Base-by-base conservation (phyloP, 2,888 invertebrate genomes). In the Lycaena phlaeas region DNA sequence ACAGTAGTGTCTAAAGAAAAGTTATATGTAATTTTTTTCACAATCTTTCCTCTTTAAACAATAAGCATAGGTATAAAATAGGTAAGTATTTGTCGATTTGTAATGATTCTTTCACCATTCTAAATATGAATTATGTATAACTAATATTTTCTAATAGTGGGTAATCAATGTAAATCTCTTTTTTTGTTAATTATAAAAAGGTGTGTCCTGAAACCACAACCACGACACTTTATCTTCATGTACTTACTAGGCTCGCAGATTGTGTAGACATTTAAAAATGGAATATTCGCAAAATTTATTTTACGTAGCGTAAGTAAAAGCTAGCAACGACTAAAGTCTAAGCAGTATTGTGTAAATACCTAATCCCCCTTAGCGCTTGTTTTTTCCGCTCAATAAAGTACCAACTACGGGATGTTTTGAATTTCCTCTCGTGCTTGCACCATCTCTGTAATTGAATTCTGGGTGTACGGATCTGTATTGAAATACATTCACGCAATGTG, bases 361-460 rank as follows among this genome's bases (percentile, higher is more conserved):
- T 49, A 34, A 42, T 44, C 38, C 41, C 41, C 42, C 41, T 47
- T 40, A 46, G 42, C 27, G 30, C 28, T 45, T 49, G 45, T 44
- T 45, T 49, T 50, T 49, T 51, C 45, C 47, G 44, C 49, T 43
- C 40, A 44, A 49, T 49, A 49, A 42, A 42, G 49, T 37, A 36
- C 36, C 41, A 36, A 41, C 38, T 41, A 43, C 47, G 43, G 37
- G 38, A 42, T 45, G 47, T 39, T 40, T 45, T 52, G 50, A 50
- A 53, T 53, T 52, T 54, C 53, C 56, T 57, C 45, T 51, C 41
- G 51, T 53, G 48, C 47, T 52, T 53, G 49, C 51, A 50, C 53
- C 53, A 53, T 53, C 52, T 52, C 55, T 48, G 50, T 52, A 60
- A 63, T 61, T 61, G 62, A 49, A 51, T 42, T 44, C 48, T 47